Conservation (phyloP, 2,888 invertebrate genomes). For the Priocnemis perturbator region DNA sequence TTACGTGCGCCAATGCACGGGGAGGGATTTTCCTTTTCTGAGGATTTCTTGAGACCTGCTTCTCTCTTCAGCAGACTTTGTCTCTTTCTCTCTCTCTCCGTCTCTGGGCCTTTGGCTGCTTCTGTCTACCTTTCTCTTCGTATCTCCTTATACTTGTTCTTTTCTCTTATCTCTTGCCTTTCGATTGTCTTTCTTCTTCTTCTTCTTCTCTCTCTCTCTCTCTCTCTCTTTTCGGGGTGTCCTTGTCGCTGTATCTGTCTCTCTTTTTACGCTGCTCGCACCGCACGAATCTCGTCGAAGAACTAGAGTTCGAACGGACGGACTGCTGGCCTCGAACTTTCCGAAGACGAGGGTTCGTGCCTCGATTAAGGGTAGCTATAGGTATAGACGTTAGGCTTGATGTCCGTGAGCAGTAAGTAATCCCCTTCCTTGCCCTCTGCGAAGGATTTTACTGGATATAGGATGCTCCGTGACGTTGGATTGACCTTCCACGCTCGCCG, state of each 20-base stretch:
- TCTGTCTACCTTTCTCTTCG: conserved; percentile 4
- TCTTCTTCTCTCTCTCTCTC: background rate
- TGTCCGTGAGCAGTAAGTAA: conserved; percentile 35
- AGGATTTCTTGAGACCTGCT: conserved; percentile 37
- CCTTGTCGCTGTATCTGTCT: background rate
- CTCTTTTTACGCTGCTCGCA: background rate
- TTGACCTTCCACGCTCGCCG: conserved; percentile 22
- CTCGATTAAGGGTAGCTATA: conserved; percentile 42
- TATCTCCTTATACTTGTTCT: conserved; percentile 17
- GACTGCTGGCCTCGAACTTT: conserved; percentile 36
- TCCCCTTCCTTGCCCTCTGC: conserved; percentile 16
- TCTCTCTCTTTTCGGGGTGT: background rate
- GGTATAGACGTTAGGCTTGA: conserved; percentile 31
- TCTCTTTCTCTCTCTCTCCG: background rate
- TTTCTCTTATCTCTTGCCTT: conserved; percentile 8
- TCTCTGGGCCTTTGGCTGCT: conserved; percentile 11
- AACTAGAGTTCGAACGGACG: conserved; percentile 22
- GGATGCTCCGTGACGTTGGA: conserved; percentile 12
- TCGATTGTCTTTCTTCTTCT: conserved; percentile 4
- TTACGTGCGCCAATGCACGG: conserved; percentile 44
- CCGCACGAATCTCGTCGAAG: conserved; percentile 3
- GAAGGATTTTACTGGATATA: conserved; percentile 21
- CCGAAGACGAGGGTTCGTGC: conserved; percentile 42
- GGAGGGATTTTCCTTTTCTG: conserved; percentile 38
- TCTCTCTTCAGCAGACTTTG: background rate